These are phyloP conservation scores for Zeugodacus cucurbitae DNA, from an alignment of 1,140 invertebrate genomes.

Conservation along the genomic window DNA sequence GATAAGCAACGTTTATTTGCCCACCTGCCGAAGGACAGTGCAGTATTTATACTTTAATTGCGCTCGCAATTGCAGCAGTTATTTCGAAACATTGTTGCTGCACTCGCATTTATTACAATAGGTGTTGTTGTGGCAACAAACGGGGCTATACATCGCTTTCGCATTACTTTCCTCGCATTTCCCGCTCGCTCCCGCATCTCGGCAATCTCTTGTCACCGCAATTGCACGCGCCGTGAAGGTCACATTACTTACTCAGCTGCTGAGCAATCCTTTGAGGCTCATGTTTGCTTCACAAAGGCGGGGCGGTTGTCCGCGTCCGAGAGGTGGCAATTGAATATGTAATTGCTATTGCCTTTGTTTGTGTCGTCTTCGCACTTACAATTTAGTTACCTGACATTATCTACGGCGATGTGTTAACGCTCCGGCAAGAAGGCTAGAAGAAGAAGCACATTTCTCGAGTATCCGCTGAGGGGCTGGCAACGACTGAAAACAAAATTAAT, in stretches of 20 bases:
- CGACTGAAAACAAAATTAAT: not conserved
- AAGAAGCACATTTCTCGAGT: not conserved
- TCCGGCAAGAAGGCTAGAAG: too few species aligned
- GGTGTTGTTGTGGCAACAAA: not conserved
- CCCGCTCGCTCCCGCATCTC: not conserved
- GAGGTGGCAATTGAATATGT: not conserved
- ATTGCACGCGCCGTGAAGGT: not conserved
- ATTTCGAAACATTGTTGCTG: not conserved
- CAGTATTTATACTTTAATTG: too few species aligned
- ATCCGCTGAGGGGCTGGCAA: not conserved
- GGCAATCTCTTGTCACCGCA: not conserved
- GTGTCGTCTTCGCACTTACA: not conserved
- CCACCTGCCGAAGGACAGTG: not conserved
- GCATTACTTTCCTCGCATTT: not conserved
- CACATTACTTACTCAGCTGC: not conserved
- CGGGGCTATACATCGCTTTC: not conserved
- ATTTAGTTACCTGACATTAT: conserved; percentile 6
- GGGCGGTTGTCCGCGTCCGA: too few species aligned
- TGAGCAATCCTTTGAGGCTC: not conserved
- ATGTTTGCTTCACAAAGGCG: not conserved
- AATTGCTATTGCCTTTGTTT: conserved; percentile 22
- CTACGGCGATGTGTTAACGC: not conserved
- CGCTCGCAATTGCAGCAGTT: not conserved
- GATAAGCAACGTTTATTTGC: not conserved
- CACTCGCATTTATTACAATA: not conserved